phyloP scores from a whole-genome alignment of 2,797 vertebrate genomes.

The Leucoraja ocellata region DNA sequence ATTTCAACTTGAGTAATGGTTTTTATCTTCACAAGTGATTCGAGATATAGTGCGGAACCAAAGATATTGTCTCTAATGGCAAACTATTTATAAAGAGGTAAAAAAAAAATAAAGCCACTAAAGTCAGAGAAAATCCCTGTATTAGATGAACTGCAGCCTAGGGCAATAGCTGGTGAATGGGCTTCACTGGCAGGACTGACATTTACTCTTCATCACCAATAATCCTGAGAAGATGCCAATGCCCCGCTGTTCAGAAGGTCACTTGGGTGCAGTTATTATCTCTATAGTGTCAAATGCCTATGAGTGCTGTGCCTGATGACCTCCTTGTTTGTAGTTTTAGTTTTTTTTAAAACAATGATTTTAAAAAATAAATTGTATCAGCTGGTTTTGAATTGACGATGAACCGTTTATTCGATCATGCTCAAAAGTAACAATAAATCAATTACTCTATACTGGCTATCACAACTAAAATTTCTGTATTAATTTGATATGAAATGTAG shows the following conservation, averaged over 20 bases:
- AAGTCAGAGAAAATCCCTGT: too few relatives aligned
- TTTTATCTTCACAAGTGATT: too few relatives aligned
- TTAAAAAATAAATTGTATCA: not conserved
- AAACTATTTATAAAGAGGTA: too few relatives aligned
- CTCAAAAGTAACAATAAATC: not conserved
- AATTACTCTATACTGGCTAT: not conserved
- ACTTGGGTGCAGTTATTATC: not conserved
- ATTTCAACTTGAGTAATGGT: too few relatives aligned
- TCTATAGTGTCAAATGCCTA: not conserved
- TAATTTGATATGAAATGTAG: not conserved
- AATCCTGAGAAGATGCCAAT: not conserved
- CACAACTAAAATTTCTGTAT: not conserved
- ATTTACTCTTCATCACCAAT: not conserved
- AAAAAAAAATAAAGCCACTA: too few relatives aligned
- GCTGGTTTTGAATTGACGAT: not conserved
- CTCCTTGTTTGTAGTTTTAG: not conserved
- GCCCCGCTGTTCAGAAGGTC: not conserved
- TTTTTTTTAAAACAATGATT: not conserved
- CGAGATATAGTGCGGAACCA: too few relatives aligned
- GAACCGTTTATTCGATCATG: not conserved
- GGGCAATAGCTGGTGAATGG: too few relatives aligned
- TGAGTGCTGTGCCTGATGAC: not conserved
- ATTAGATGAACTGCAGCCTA: too few relatives aligned
- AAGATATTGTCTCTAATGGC: too few relatives aligned
- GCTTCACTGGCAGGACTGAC: not conserved